These are phyloP conservation scores for Holacanthella duospinosa DNA, from an alignment of 2,888 invertebrate species.

Conservation along the genomic window DNA sequence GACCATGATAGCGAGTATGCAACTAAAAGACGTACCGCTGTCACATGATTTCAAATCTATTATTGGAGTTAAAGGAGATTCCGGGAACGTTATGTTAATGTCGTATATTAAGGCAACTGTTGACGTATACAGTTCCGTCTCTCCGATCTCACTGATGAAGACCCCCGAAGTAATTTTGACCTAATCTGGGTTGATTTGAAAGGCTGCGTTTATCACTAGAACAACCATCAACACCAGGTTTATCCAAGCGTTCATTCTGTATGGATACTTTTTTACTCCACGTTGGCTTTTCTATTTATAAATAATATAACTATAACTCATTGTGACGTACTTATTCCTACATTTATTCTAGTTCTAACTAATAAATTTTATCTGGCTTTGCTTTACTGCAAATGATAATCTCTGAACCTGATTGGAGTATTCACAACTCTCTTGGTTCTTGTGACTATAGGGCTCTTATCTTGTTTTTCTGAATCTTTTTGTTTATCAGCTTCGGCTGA, in stretches of 20 bases:
- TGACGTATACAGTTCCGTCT: background rate
- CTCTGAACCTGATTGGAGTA: background rate
- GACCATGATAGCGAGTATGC: background rate
- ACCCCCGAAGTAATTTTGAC: background rate
- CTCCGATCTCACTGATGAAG: constrained; percentile 1
- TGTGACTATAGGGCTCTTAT: background rate
- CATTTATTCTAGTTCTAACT: background rate
- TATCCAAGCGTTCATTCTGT: background rate
- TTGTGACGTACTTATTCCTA: too few species aligned
- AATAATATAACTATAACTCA: too few species aligned
- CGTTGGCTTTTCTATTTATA: too few species aligned
- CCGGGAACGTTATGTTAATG: background rate
- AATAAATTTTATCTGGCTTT: background rate
- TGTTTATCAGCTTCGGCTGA: background rate
- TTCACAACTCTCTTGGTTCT: background rate
- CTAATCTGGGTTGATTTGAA: background rate
- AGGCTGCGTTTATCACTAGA: background rate
- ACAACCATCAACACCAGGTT: background rate
- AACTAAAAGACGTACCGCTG: background rate
- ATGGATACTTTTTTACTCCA: too few species aligned
- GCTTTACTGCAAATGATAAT: too few species aligned
- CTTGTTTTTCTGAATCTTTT: background rate
- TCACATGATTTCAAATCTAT: background rate
- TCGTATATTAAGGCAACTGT: constrained; percentile 1
- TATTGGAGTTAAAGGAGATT: background rate